Base-by-base conservation (phyloP, 2,888 invertebrate genomes). In the Ethmia dodecea region DNA sequence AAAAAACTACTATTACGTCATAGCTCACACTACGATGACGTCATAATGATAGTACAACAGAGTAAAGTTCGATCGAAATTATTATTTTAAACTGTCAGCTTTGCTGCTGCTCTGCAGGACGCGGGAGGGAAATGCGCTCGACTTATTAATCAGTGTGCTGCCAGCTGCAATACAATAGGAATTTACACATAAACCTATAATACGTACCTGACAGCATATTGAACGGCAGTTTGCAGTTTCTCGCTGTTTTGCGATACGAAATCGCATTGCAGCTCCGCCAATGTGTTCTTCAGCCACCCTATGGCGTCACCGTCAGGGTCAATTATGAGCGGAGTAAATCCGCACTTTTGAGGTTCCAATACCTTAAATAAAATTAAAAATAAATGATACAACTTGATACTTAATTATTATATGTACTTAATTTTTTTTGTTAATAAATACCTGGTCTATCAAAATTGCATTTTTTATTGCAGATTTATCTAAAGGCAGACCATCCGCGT, bases 231-330 rank as follows among this genome's bases (percentile, higher is more conserved):
- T 9, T 89, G 69, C 37, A 96, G 90, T 44, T 93, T 92, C 0
- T 91, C 86, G 43, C 92, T 93, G 45, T 92, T 91, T 52, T 95
- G 94, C 9, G 93, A 91, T 0, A 94, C 90, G 10, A 92, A 87
- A 60, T 98, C 97, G 31, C 94, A 89, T 5, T 91, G 88, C 14
- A 87, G 72, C 4, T 79, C 88, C 0, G 74, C 60, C 2, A 94
- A 73, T 57, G 94, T 91, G 27, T 88, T 88, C 52, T 89, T 90
- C 0, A 98, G 77, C 98, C 98, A 98, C 20, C 89, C 86, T 0
- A 92, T 88, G 0, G 96, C 95, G 5, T 92, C 89, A 2, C 93
- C 93, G 1, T 96, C 94, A 0, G 99, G 96, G 77, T 99, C 99
- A 28, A 99, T 88, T 26, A 99, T 84, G 34, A 97, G 87, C 0